Conservation (phyloP, 2,113 vertebrate genomes). For the Nycticorax nycticorax region DNA sequence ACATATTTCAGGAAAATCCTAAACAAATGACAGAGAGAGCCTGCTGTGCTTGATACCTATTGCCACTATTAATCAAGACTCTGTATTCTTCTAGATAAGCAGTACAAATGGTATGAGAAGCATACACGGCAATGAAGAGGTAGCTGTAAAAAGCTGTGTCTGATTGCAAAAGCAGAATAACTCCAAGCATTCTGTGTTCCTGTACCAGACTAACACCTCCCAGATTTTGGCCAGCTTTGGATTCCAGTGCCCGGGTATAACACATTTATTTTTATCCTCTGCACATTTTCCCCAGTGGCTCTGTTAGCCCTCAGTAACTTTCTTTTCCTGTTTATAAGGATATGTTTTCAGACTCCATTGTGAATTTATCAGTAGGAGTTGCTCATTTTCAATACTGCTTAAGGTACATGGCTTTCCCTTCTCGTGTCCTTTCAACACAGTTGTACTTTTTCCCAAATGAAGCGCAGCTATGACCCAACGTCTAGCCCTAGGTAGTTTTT, state of each 20-base stretch:
- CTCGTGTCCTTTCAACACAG: background rate
- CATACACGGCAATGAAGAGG: background rate
- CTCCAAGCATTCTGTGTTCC: background rate
- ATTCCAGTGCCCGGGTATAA: background rate
- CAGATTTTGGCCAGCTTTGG: background rate
- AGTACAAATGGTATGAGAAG: background rate
- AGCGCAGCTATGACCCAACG: background rate
- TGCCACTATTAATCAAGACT: background rate
- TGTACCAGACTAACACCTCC: background rate
- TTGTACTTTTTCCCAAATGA: background rate
- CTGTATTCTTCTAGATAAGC: background rate
- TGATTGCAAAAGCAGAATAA: background rate
- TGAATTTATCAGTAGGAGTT: background rate
- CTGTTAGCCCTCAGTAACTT: background rate
- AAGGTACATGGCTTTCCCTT: background rate
- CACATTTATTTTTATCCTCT: background rate
- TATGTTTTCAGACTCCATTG: background rate
- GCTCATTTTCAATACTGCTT: background rate
- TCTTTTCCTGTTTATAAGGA: background rate
- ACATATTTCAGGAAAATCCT: background rate
- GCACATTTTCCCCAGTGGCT: background rate
- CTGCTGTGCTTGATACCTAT: background rate
- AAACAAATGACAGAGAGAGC: background rate
- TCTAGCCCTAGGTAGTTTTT: background rate
- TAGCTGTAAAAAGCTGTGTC: background rate